Conservation (phyloP, 2,888 invertebrate genomes). For the Drosophila austrosaltans region DNA sequence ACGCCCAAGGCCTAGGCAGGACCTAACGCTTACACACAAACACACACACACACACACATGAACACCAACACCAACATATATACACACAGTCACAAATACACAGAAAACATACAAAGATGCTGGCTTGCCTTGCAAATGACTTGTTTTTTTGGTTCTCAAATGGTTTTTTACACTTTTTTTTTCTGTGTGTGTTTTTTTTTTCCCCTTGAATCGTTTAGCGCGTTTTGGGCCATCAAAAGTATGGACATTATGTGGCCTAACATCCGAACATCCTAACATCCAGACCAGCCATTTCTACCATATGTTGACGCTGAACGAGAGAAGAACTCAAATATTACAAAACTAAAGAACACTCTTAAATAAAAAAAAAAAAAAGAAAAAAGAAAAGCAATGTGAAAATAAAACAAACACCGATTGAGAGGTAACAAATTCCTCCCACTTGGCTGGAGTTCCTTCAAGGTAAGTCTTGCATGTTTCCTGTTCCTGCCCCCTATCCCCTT, state of each 20-base stretch:
- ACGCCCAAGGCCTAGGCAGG: constrained; percentile 52
- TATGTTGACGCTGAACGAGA: constrained; percentile 50
- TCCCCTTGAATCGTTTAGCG: constrained; percentile 48
- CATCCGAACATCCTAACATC: constrained; percentile 1
- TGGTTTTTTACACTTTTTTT: constrained; percentile 49
- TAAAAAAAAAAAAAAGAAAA: neutral
- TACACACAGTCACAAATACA: constrained; percentile 19
- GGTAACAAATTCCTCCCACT: too few species aligned
- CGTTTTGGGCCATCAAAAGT: constrained; percentile 41
- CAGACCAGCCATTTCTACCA: constrained; percentile 48
- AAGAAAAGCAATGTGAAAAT: neutral
- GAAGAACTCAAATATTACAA: constrained; percentile 35
- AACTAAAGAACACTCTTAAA: neutral
- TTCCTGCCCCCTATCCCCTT: neutral
- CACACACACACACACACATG: constrained; percentile 29
- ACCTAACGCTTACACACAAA: constrained; percentile 31
- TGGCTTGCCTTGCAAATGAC: constrained; percentile 60
- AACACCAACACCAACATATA: constrained; percentile 20
- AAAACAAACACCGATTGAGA: neutral
- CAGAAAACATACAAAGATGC: constrained; percentile 10
- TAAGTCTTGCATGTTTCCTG: neutral
- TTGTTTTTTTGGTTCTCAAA: constrained; percentile 59
- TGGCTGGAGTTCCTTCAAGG: too few species aligned
- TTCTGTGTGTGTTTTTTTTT: constrained; percentile 36
- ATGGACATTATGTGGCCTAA: constrained; percentile 56